These are phyloP conservation scores for Trachelus troglodyta DNA, from an alignment of 2,888 invertebrate species.

Conservation along the genomic window DNA sequence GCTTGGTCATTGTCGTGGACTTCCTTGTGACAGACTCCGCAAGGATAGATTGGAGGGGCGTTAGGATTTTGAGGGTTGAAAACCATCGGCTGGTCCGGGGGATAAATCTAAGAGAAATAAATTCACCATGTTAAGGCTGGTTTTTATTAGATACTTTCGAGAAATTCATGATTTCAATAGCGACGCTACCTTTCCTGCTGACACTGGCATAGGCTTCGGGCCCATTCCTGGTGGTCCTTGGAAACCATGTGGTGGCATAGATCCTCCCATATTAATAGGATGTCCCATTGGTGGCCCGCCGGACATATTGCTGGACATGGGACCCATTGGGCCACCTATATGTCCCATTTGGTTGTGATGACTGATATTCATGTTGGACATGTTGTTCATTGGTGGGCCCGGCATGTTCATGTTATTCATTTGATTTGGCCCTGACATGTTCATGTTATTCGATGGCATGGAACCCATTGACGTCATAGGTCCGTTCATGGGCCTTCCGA, in stretches of 20 bases:
- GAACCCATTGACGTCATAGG: constrained; percentile 77
- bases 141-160: neutral
- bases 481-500: constrained; percentile 77
- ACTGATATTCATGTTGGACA: constrained; percentile 62
- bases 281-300: constrained; percentile 69
- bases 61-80: constrained; percentile 98
- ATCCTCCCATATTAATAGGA: constrained; percentile 67
- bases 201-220: constrained; percentile 91
- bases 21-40: constrained; percentile 98
- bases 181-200: constrained; percentile 81
- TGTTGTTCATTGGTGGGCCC: constrained; percentile 79
- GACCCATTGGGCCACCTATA: constrained; percentile 68
- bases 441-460: constrained; percentile 70
- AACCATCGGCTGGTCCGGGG: constrained; percentile 96
- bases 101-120: constrained; percentile 74
- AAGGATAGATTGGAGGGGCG: constrained; percentile 97
- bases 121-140: neutral
- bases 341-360: constrained; percentile 65
- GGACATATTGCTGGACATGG: constrained; percentile 69
- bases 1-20: constrained; percentile 99
- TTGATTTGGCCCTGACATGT: constrained; percentile 65
- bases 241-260: constrained; percentile 69
- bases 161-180: neutral
- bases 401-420: constrained; percentile 81
- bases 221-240: constrained; percentile 73